Base-by-base conservation (phyloP, 2,888 invertebrate species). In the Rambutsinella grinnellia region DNA sequence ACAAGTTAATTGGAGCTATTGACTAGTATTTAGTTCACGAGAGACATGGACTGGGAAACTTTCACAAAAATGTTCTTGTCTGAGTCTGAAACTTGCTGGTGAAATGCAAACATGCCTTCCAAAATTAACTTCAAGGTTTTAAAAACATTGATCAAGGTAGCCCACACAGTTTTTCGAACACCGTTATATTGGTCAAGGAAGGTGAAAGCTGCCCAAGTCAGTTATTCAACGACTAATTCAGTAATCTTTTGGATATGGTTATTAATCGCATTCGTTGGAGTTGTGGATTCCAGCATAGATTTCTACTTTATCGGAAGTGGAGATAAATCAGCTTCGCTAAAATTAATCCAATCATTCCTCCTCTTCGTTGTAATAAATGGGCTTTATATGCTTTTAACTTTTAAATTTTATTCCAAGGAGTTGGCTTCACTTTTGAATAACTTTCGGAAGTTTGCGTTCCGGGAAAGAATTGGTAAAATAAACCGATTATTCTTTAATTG, bases 71-170 rank as follows among this genome's bases (percentile, higher is more conserved):
- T n/a, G n/a, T n/a, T n/a, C n/a, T n/a, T n/a, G n/a, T n/a, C n/a
- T n/a, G n/a, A n/a, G n/a, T n/a, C n/a, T n/a, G n/a, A n/a, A n/a
- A n/a, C n/a, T n/a, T n/a, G n/a, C n/a, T n/a, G n/a, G n/a, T n/a
- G n/a, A n/a, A n/a, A n/a, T n/a, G n/a, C n/a, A 36, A 36, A 36
- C 44, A 63, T 63, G 62, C 51, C 62, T 15, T 63, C 62, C 6
- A 51, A 51, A 28, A 2, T 63, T 13, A 63, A 63, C 19, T 26
- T 46, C 13, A 26, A 57, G 21, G 57, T 68, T 2, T 5, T 68
- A 5, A n/a, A 26, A 1, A 10, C 1, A 1, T 58, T 57, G 21
- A 2, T 68, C n/a, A 51, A 21, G 13, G 13, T 51, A 0, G 26
- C 58, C 0, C 5, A 57, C 26, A 26, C 58, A 1, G 49, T 61